Base-by-base conservation (phyloP, 1,140 invertebrate species). In the Drosophila repleta region DNA sequence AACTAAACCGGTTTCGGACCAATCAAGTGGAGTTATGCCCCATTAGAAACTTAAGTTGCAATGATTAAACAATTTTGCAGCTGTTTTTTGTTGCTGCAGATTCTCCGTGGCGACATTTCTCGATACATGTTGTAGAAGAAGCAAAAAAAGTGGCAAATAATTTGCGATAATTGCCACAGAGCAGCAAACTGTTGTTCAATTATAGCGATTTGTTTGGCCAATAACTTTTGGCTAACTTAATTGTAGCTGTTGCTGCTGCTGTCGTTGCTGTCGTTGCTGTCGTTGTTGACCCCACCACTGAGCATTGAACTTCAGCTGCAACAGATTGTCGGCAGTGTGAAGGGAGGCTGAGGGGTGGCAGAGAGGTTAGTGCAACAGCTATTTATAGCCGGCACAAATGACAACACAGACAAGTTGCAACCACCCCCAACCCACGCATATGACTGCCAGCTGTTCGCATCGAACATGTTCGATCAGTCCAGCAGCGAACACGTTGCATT, bases 21-120 rank as follows among this genome's bases (percentile, higher is more conserved):
- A 62, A 69, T 56, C 53, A 64, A 69, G 39, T 58, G 49, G 46
- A 39, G 51, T 56, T 26, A 43, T 43, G 68, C 10, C 48, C 65
- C 76, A 60, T 80, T 84, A 66, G 68, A 84, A 84, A 84, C n/a
- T 84, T 76, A 84, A 79, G 74, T 64, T 62, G 55, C 78, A 65
- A 85, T 85, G 75, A 85, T 87, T 87, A 79, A 82, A 87, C 82
- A 85, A 82, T 87, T 82, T 85, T 87, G 66, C 58, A 49, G 65
- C 29, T 15, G 3, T 24, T 52, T 6, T 58, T 43, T 52, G 55
- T 41, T 46, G 45, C 18, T 18, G 32, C 29, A 52, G 13, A 35
- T 32, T 49, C 55, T 49, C 10, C 15, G 11, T 17, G 17, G 49
- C 18, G 52, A 69, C 78, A 70, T 48, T 87, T 87, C 72, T 70